phyloP scores from a whole-genome alignment of 2,888 invertebrate genomes.

The Cryptophagus acutangulus region DNA sequence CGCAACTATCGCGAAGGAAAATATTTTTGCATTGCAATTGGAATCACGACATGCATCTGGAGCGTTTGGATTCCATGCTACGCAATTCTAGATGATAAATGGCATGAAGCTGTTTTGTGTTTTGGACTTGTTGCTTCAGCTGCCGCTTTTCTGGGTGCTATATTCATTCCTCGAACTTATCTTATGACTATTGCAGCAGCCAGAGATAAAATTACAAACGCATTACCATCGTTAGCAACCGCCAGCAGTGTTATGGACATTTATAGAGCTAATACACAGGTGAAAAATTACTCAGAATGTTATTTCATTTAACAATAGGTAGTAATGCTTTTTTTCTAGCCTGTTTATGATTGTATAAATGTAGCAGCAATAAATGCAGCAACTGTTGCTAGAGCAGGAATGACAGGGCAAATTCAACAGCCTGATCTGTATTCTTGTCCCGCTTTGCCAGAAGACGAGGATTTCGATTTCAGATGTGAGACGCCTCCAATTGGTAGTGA shows the following conservation, averaged over 20 bases:
- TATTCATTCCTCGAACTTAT: slow-evolving; percentile 67
- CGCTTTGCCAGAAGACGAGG: slow-evolving; percentile 37
- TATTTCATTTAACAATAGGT: slow-evolving; percentile 2
- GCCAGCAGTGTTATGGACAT: slow-evolving; percentile 49
- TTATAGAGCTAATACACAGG: slow-evolving; percentile 44
- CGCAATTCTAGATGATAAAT: slow-evolving; percentile 50
- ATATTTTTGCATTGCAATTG: slow-evolving; percentile 53
- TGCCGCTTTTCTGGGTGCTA: slow-evolving; percentile 56
- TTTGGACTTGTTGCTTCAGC: slow-evolving; percentile 60
- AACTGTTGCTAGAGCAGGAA: slow-evolving; percentile 39
- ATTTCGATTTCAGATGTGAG: slow-evolving; percentile 36
- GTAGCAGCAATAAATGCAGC: slow-evolving; percentile 48
- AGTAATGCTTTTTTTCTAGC: slow-evolving; percentile 41
- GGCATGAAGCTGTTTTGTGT: slow-evolving; percentile 57
- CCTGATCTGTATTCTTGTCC: slow-evolving; percentile 39
- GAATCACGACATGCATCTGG: slow-evolving; percentile 56
- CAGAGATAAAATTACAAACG: slow-evolving; percentile 55
- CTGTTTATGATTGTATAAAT: slow-evolving; percentile 56
- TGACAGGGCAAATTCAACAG: slow-evolving; percentile 27
- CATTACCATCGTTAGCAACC: slow-evolving; percentile 49
- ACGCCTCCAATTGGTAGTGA: slow-evolving; percentile 34
- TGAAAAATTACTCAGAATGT: slow-evolving; percentile 23
- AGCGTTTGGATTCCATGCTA: slow-evolving; percentile 56
- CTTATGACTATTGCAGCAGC: slow-evolving; percentile 61
- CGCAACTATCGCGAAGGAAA: slow-evolving; percentile 66